Evolutionary conservation across 2,113 vertebrate species (phyloP), one percentile per base, ranked within the genome.

Genomic region (Platysteira castanea): DNA sequence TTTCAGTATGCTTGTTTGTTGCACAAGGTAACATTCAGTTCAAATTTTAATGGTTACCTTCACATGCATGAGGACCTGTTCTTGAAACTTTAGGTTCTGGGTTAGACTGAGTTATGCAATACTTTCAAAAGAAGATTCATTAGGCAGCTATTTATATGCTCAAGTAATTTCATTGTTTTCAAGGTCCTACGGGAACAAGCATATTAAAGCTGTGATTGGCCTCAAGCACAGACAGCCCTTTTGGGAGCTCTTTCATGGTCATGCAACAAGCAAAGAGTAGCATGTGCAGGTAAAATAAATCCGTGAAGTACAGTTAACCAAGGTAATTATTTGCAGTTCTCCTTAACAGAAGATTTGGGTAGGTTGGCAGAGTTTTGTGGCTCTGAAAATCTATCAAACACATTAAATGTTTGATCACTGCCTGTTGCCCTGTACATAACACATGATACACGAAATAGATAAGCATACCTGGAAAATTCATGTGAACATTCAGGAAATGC

Each of bases 101-200:
- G n/a, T 75, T 90, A 81, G 42, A 28, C 47, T 46, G 27, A 60
- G 18, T 94, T 93, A 92, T 22, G 68, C 69, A 94, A 44, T 82
- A 39, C 15, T 84, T 90, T 60, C 52, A 78, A 78, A 88, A 56
- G 19, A 61, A 86, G 41, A 77, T 80, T 86, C 56, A 56, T 78
- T 78, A 78, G 46, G 76, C 85, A 88, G 67, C 68, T 95, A 90
- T 92, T 96, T 88, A 81, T 85, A 84, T 68, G 79, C 44, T 90
- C 49, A 92, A 83, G n/a, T 71, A 79, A 91, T 65, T 79, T 49
- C 37, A 76, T 79, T 93, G 83, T 88, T 92, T 90, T 64, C 54
- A 33, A 44, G 27, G 13, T 81, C 76, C 68, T 78, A 57, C 0
- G 4, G 52, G 88, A 94, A 56, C 22, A 74, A 88, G 41, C 0